These are phyloP conservation scores for Pao palembangensis DNA, from an alignment of 2,113 vertebrate species.

Conservation along the genomic window DNA sequence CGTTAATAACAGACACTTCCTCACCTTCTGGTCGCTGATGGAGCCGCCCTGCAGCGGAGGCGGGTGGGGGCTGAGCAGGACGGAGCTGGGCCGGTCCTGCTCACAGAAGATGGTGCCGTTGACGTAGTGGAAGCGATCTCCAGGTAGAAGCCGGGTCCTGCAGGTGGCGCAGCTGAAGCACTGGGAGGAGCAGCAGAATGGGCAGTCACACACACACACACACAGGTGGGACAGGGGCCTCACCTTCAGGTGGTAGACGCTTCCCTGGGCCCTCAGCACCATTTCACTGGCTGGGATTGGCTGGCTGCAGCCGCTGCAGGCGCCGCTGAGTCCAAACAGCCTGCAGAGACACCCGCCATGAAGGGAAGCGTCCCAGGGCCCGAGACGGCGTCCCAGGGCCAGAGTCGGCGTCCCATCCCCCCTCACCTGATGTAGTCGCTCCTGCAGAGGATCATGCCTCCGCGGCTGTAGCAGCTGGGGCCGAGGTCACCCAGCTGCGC, in stretches of 20 bases:
- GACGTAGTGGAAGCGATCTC: constrained; percentile 78
- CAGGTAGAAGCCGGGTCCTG: constrained; percentile 76
- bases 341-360: constrained; percentile 41
- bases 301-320: constrained; percentile 78
- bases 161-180: constrained; percentile 81
- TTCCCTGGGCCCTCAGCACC: constrained; percentile 81
- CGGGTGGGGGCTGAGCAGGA: constrained; percentile 66
- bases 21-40: constrained; percentile 79
- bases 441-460: constrained; percentile 82
- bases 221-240: no score
- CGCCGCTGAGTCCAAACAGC: constrained; percentile 79
- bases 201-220: no score
- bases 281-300: constrained; percentile 81
- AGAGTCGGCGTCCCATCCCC: no score
- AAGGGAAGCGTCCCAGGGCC: no score
- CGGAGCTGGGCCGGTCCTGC: constrained; percentile 74
- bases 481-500: constrained; percentile 80
- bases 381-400: no score
- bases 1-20: neutral
- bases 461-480: constrained; percentile 81
- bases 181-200: constrained; percentile 32
- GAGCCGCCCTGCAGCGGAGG: constrained; percentile 64
- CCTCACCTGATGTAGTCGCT: constrained; percentile 78
- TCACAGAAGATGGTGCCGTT: constrained; percentile 81
- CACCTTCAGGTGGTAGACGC: constrained; percentile 80